A percentile compares a stretch with the other conserved stretches of the same genome.
Conservation (phyloP, 1,140 invertebrate species). For the Musca domestica region DNA sequence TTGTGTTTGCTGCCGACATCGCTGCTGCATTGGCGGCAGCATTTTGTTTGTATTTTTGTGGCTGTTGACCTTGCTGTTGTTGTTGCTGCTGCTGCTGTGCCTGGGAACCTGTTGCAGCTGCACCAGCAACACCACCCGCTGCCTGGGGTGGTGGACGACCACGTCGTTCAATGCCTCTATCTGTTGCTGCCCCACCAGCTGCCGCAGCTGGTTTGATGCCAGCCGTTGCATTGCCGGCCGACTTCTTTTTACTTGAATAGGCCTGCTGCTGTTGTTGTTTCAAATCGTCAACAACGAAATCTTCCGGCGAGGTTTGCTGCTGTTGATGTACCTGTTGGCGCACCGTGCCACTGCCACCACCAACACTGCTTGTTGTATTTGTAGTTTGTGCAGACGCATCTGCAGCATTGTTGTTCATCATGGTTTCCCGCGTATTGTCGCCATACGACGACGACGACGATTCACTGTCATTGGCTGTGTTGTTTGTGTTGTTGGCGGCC, state of each 20-base stretch:
- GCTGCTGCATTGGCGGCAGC: conserved; percentile 25
- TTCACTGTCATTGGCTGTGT: conserved; percentile 37
- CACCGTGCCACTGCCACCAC: background rate
- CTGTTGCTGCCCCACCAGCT: conserved; percentile 42
- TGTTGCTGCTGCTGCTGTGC: conserved; percentile 25
- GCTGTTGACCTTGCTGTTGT: conserved; percentile 35
- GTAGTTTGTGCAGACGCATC: conserved; percentile 36
- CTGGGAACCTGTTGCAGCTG: conserved; percentile 41
- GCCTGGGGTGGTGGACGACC: conserved; percentile 42
- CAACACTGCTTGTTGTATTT: conserved; percentile 27
- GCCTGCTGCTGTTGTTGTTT: conserved; percentile 25
- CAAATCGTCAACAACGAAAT: conserved; percentile 47
- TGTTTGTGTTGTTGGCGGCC: conserved; percentile 18
- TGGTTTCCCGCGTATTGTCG: conserved; percentile 35
- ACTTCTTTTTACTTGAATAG: conserved; percentile 28
- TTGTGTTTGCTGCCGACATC: conserved; percentile 31
- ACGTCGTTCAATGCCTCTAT: conserved; percentile 49
- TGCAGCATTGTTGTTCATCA: conserved; percentile 49
- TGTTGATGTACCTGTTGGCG: conserved; percentile 50
- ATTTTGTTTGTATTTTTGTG: conserved; percentile 44
- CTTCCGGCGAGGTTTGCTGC: conserved; percentile 52
- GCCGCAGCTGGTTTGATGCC: conserved; percentile 18
- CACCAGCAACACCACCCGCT: conserved; percentile 20
- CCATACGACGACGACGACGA: background rate
- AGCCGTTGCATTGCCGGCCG: background rate